These are phyloP conservation scores for Calyptomena viridis DNA, from an alignment of 2,113 vertebrate genomes.

Conservation along the genomic window DNA sequence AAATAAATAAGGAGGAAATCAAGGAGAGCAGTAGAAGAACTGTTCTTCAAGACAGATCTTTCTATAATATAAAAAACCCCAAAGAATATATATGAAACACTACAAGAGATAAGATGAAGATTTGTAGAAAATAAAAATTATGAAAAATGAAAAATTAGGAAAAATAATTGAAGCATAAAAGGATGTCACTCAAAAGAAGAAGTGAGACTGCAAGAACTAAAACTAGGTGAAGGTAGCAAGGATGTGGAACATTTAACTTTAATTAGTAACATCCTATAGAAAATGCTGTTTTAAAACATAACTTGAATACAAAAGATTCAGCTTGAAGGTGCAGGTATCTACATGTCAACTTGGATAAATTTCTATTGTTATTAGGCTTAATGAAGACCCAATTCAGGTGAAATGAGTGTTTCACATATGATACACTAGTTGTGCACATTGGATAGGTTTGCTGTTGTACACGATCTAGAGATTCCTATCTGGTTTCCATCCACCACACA, in stretches of 20 bases:
- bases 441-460: background rate
- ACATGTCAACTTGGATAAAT: background rate
- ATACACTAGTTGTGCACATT: background rate
- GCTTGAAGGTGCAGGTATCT: background rate
- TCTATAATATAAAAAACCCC: background rate
- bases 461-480: background rate
- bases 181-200: background rate
- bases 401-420: background rate
- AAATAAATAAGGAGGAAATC: background rate
- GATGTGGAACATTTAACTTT: accelerated
- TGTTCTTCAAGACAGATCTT: background rate
- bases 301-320: background rate
- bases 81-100: accelerated
- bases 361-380: background rate
- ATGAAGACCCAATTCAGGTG: background rate
- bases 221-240: background rate
- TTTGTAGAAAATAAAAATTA: background rate
- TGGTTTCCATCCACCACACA: background rate
- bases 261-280: background rate
- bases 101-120: background rate
- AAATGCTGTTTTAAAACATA: background rate
- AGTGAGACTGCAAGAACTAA: background rate
- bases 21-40: background rate
- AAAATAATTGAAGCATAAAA: background rate
- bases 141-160: background rate